Conservation (phyloP, 2,888 invertebrate genomes). For the Pristionchus japonicus region DNA sequence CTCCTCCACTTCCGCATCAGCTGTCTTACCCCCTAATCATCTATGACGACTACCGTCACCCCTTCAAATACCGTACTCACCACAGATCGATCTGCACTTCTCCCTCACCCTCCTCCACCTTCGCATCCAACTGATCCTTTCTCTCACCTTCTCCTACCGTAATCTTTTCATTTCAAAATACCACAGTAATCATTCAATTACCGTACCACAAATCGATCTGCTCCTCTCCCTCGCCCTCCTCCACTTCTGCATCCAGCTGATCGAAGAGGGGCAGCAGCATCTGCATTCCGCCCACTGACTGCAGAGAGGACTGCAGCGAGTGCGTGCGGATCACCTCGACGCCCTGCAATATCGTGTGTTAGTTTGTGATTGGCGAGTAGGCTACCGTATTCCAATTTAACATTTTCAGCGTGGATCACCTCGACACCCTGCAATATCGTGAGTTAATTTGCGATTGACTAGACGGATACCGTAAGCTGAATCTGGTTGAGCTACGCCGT, state of each 20-base stretch:
- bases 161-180: not conserved
- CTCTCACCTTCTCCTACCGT: too few relatives aligned
- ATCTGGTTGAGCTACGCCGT: too few relatives aligned
- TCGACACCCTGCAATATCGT: constrained; percentile 88
- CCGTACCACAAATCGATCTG: constrained; percentile 22
- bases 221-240: not conserved
- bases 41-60: too few relatives aligned
- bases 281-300: constrained; percentile 95
- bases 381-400: not conserved
- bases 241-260: constrained; percentile 87
- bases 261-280: constrained; percentile 96
- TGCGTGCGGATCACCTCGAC: constrained; percentile 99
- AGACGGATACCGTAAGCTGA: not conserved
- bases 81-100: too few relatives aligned
- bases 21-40: too few relatives aligned
- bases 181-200: not conserved
- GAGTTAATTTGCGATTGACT: not conserved
- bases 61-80: too few relatives aligned
- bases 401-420: constrained; percentile 98
- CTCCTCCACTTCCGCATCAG: constrained; percentile 83
- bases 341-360: constrained; percentile 82
- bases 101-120: too few relatives aligned
- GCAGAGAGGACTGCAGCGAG: constrained; percentile 97
- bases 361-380: not conserved
- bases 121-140: too few relatives aligned